Evolutionary conservation across 2,797 vertebrate genomes (phyloP).

Genomic region (Meriones psammophilus): DNA sequence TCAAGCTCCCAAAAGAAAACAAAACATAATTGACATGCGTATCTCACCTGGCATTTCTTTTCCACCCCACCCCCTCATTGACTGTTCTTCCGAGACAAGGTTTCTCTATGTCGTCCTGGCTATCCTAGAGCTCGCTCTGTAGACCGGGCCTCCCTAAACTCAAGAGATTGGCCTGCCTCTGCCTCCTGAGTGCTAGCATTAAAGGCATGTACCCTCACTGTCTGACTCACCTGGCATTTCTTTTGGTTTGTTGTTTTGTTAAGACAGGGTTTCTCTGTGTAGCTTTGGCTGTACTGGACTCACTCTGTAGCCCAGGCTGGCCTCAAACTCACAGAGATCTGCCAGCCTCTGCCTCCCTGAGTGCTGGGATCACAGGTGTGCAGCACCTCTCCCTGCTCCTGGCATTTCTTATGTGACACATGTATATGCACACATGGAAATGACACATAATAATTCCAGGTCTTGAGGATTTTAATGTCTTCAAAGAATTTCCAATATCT

Average conservation of each 20-base stretch:
- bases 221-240: neutral
- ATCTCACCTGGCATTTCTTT: neutral
- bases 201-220: too few species aligned
- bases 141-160: too few species aligned
- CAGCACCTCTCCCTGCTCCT: neutral
- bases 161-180: too few species aligned
- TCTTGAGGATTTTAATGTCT: conserved; percentile 35
- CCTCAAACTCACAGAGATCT: neutral
- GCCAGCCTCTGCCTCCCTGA: neutral
- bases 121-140: too few species aligned
- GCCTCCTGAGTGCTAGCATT: too few species aligned
- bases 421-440: neutral
- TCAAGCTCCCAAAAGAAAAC: neutral
- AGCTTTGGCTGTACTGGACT: too few species aligned
- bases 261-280: neutral
- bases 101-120: too few species aligned
- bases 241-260: neutral
- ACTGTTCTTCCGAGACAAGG: too few species aligned
- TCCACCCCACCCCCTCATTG: too few species aligned
- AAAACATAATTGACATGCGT: neutral
- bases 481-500: neutral
- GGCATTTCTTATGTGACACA: neutral
- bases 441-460: neutral
- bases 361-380: neutral
- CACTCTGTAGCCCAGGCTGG: neutral